Conservation (phyloP, 2,113 vertebrate genomes). For the Phylloscopus whistleri region DNA sequence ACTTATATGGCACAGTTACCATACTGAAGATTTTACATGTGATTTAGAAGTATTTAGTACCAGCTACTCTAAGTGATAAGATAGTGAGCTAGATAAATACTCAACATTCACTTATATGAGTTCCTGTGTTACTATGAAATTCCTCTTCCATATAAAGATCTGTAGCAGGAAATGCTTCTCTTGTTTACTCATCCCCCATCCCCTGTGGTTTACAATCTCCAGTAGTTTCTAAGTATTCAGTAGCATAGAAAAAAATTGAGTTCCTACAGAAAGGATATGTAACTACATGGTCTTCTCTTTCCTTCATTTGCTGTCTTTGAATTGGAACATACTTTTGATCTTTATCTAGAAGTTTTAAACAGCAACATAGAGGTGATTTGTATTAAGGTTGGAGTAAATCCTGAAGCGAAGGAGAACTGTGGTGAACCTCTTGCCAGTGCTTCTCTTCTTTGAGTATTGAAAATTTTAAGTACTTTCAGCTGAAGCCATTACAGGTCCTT, state of each 20-base stretch:
- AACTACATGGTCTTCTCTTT: not conserved
- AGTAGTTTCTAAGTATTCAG: not conserved
- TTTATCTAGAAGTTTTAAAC: not conserved
- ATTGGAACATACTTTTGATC: not conserved
- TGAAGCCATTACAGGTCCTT: not conserved
- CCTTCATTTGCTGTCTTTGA: not conserved
- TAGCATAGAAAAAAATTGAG: not conserved
- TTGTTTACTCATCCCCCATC: not conserved
- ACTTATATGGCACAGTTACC: not conserved
- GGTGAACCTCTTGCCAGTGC: not conserved
- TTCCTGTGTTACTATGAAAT: not conserved
- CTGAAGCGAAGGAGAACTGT: not conserved
- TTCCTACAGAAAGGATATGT: not conserved
- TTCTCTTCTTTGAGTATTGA: not conserved
- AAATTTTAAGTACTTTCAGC: not conserved
- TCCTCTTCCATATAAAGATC: not conserved
- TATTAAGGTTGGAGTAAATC: not conserved
- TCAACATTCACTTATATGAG: not conserved
- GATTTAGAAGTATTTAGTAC: not conserved
- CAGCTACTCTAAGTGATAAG: not conserved
- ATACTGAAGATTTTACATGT: not conserved
- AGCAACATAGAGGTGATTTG: not conserved
- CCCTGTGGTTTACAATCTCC: not conserved
- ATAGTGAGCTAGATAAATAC: not conserved
- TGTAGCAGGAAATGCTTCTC: not conserved